These are phyloP conservation scores for Xanthorhoe designata DNA, from an alignment of 2,888 invertebrate species.

Conservation along the genomic window DNA sequence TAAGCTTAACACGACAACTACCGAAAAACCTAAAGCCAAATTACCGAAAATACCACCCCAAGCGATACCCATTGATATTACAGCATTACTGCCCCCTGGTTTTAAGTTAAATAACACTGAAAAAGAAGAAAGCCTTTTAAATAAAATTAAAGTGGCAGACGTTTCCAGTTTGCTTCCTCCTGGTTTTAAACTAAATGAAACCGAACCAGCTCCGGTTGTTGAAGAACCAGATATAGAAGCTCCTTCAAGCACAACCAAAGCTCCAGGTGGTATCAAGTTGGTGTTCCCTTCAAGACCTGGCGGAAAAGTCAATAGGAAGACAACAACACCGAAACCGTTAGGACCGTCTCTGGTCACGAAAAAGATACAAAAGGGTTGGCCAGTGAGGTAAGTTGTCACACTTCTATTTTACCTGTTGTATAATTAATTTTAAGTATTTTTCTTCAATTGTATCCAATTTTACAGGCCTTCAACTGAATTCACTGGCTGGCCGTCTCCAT, in stretches of 20 bases:
- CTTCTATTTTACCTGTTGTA: neutral
- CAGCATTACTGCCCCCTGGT: constrained; percentile 87
- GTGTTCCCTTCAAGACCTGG: constrained; percentile 93
- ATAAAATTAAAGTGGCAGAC: constrained; percentile 74
- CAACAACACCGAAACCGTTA: constrained; percentile 85
- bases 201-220: constrained; percentile 50
- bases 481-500: constrained; percentile 95
- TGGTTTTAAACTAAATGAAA: constrained; percentile 80
- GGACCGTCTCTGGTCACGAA: constrained; percentile 83
- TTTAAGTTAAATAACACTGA: constrained; percentile 75
- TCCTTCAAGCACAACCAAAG: constrained; percentile 67
- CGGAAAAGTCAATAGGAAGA: constrained; percentile 85
- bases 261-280: constrained; percentile 86
- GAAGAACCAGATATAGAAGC: constrained; percentile 26
- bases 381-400: constrained; percentile 86
- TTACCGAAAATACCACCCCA: constrained; percentile 56
- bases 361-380: constrained; percentile 94
- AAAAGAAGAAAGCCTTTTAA: constrained; percentile 51
- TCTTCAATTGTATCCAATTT: constrained; percentile 17
- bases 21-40: constrained; percentile 60
- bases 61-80: constrained; percentile 77
- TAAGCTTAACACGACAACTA: constrained; percentile 69
- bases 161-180: constrained; percentile 87
- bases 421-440: neutral
- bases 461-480: constrained; percentile 93